Conservation (phyloP, 2,888 invertebrate genomes). For the Axea sp. region DNA sequence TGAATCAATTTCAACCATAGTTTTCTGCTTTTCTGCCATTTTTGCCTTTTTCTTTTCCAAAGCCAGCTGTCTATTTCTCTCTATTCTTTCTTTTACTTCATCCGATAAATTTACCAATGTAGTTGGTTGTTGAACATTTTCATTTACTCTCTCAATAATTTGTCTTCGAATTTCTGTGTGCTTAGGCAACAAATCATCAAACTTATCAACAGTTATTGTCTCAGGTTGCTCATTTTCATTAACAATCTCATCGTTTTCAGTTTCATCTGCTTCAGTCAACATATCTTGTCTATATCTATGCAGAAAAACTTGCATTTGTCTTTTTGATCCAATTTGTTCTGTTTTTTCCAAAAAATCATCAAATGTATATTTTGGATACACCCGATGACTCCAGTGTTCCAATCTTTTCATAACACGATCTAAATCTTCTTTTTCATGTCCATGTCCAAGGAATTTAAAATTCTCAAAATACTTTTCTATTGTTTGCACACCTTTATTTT, state of each 20-base stretch:
- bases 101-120: too few relatives aligned
- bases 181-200: constrained; percentile 7
- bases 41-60: constrained; percentile 83
- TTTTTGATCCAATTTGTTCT: constrained; percentile 91
- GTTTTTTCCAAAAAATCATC: constrained; percentile 89
- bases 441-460: constrained; percentile 90
- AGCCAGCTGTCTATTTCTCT: constrained; percentile 84
- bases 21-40: constrained; percentile 19
- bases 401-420: constrained; percentile 88
- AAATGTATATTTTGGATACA: constrained; percentile 94
- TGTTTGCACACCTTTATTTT: constrained; percentile 87
- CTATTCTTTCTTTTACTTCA: constrained; percentile 85
- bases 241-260: constrained; percentile 74
- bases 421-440: constrained; percentile 91
- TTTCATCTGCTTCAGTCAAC: constrained; percentile 73
- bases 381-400: constrained; percentile 96
- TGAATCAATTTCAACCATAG: neutral
- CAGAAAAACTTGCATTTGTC: constrained; percentile 86
- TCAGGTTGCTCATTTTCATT: constrained; percentile 3
- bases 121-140: constrained; percentile 48
- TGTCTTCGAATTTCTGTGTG: constrained; percentile 15
- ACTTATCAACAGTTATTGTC: neutral
- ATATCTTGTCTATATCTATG: constrained; percentile 84
- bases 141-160: neutral
- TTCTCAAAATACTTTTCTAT: constrained; percentile 89